Evolutionary conservation across 2,888 invertebrate species (phyloP), one percentile per base, ranked within the genome.

Genomic region (Sarcophaga rosellei): DNA sequence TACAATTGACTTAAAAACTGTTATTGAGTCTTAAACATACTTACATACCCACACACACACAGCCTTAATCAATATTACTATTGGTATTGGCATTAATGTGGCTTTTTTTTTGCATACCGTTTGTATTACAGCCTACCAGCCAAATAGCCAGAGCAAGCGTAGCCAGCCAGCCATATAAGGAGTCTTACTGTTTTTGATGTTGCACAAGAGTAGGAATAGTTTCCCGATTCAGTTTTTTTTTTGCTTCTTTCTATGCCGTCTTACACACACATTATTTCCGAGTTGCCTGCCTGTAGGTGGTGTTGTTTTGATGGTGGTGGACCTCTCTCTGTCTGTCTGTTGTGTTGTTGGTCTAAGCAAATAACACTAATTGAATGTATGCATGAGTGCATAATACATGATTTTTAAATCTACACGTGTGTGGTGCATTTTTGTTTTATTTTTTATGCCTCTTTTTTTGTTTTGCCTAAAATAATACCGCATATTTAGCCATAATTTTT

Each of bases 281-380:
- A 59, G 59, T 10, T 82, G 65, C 63, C 61, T 84, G 86, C 81
- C 83, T 86, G 83, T 84, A 86, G 86, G 86, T 86, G 84, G 86
- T 80, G 61, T 76, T 59, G 61, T 77, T 66, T 35, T 35, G 35
- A n/a, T 35, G 4, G 62, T n/a, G 44, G 57, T 25, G 53, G 59
- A 59, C 62, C 62, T 53, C 68, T 73, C 68, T 74, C 15, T 23
- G 53, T 68, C 4, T 35, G 10, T 81, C 83, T 83, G 83, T 86
- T 80, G 86, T 80, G 53, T 76, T 57, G 75, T 70, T 76, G 78
- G 81, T 62, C 77, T 83, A 78, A 81, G 83, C 77, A 86, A 86
- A 86, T 86, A 86, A 86, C 83, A 84, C 86, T 81, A 86, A 86
- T 86, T 86, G 86, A 86, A 86, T 77, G 53, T 81, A 84, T 81